A percentile compares a stretch with the other conserved stretches of the same genome.
Conservation (phyloP, 1,140 invertebrate genomes). For the Papilio dardanus region DNA sequence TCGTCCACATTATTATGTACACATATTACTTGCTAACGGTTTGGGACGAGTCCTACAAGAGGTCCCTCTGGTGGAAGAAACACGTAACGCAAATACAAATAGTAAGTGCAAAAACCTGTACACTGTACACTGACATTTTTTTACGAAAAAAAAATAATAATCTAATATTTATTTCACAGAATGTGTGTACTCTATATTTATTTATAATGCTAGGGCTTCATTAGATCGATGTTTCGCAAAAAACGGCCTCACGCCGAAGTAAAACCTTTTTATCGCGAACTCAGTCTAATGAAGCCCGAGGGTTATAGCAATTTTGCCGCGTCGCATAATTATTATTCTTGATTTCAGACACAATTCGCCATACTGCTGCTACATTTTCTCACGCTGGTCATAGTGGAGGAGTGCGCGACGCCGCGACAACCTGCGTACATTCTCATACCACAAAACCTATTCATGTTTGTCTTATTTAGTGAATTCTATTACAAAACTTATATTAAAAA, state of each 20-base stretch:
- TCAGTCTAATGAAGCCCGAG: too few relatives aligned
- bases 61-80: conserved; percentile 89
- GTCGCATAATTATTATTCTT: not conserved
- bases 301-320: conserved; percentile 32
- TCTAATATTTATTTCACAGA: too few relatives aligned
- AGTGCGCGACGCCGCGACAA: conserved; percentile 88
- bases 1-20: conserved; percentile 92
- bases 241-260: too few relatives aligned
- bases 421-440: conserved; percentile 84
- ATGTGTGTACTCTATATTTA: too few relatives aligned
- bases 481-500: conserved; percentile 86
- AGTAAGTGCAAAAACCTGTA: conserved; percentile 61
- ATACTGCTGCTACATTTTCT: conserved; percentile 87
- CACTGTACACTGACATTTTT: too few relatives aligned
- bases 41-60: conserved; percentile 84
- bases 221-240: too few relatives aligned
- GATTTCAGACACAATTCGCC: conserved; percentile 87
- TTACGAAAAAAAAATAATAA: too few relatives aligned
- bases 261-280: too few relatives aligned
- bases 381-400: conserved; percentile 83
- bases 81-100: conserved; percentile 89
- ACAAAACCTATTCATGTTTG: conserved; percentile 90
- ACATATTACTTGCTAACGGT: conserved; percentile 88
- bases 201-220: too few relatives aligned
- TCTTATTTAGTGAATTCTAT: conserved; percentile 94